Percentiles rank a stretch among this genome's conserved stretches.
Conservation (phyloP, 2,113 vertebrate species). For the Eudyptes chrysolophus region DNA sequence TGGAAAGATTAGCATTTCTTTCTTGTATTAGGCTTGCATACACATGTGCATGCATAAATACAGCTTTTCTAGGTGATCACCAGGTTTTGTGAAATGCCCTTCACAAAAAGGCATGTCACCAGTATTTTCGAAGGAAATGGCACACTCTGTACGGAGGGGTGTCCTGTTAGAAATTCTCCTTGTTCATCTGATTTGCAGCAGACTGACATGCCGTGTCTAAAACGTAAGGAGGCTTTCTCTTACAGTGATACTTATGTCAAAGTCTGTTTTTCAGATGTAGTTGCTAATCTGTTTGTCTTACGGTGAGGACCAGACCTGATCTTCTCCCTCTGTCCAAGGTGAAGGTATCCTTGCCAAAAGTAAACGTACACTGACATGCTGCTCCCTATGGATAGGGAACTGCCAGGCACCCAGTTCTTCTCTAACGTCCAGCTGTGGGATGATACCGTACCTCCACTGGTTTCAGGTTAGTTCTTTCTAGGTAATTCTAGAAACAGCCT, state of each 20-base stretch:
- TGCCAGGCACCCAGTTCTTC: background rate
- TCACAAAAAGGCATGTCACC: background rate
- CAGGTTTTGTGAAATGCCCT: background rate
- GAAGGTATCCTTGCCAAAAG: background rate
- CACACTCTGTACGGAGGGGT: fast-evolving
- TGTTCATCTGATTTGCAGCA: background rate
- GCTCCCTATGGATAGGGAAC: background rate
- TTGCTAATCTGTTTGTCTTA: background rate
- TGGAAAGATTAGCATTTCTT: background rate
- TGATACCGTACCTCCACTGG: background rate
- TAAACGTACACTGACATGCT: fast-evolving
- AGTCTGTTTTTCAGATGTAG: background rate
- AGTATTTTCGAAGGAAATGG: background rate
- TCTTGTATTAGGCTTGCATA: background rate
- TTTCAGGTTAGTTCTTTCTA: background rate
- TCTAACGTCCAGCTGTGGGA: background rate
- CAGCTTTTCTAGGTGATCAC: background rate
- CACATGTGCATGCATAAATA: background rate
- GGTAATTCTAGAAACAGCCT: background rate
- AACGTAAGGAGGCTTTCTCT: background rate
- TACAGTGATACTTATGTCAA: background rate
- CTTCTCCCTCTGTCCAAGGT: background rate
- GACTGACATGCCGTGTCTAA: background rate
- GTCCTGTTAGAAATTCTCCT: background rate
- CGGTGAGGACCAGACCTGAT: background rate